Base-by-base conservation (phyloP, 2,113 vertebrate species). In the Colossoma macropomum region DNA sequence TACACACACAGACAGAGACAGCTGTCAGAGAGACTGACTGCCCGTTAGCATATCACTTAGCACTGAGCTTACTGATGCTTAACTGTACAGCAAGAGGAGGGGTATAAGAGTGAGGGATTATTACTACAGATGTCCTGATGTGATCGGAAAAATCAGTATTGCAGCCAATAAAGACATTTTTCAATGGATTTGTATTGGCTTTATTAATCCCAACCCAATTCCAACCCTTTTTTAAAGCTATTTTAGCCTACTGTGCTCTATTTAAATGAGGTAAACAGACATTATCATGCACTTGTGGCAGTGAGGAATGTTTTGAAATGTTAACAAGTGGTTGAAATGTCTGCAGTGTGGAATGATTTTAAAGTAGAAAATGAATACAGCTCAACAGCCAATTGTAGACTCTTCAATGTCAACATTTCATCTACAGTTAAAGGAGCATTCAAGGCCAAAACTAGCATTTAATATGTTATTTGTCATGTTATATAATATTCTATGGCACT, bases 1-100 rank as follows among this genome's bases (percentile, higher is more conserved):
- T 50, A 77, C 34, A 54, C 38, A 85, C 69, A 75, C 27, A 30
- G 25, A 28, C 80, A 75, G 2, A 82, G 59, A 82, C 62, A 76
- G 75, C 52, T 72, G 81, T 65, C 65, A 83, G 32, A 82, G n/a
- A 66, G 34, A 65, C 19, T 62, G n/a, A 63, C 28, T 52, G 27
- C 25, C 27, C 21, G 52, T 34, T 76, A 86, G 23, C 50, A 71
- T 34, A 30, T 75, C 45, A 80, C 19, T 79, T 45, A 70, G 48
- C 41, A 1, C 27, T 28, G 38, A 30, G 25, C 34, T 45, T 82
- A 68, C 54, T 76, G 30, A 56, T 25, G 65, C 17, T 45, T 4
- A 12, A 62, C 34, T 75, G 9, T 50, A 63, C 59, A 77, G 23
- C 52, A 21, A 73, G 48, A 68, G 52, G 27, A 56, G n/a, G n/a